Conservation (phyloP, 2,113 vertebrate species). For the Alexandromys fortis region DNA sequence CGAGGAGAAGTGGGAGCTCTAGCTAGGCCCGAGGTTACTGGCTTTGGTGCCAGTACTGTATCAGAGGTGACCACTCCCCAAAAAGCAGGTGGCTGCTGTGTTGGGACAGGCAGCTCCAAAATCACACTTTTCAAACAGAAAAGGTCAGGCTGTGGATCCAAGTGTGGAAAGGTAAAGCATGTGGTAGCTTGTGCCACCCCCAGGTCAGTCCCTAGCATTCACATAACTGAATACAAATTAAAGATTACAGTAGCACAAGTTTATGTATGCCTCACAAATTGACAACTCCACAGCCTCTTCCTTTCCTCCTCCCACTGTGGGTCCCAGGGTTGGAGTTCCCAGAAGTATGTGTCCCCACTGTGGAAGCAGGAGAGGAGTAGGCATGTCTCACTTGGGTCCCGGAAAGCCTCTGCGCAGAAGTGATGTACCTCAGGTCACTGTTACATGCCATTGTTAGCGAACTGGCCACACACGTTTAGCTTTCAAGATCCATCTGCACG, state of each 20-base stretch:
- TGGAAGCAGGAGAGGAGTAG: neutral
- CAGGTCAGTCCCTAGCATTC: neutral
- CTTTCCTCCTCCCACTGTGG: neutral
- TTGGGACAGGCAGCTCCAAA: neutral
- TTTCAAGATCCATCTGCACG: neutral
- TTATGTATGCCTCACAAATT: neutral
- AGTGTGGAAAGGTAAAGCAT: neutral
- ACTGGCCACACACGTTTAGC: neutral
- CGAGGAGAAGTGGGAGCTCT: neutral
- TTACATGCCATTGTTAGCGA: neutral
- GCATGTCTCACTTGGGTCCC: neutral
- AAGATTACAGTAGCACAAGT: neutral
- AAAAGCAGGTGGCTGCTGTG: neutral
- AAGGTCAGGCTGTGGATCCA: no score
- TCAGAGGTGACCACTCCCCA: neutral
- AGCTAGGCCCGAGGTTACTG: neutral
- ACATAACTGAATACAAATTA: neutral
- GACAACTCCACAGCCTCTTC: rapidly evolving
- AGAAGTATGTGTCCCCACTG: neutral
- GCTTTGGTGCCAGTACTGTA: neutral
- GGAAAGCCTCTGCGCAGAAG: neutral
- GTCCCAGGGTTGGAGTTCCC: neutral
- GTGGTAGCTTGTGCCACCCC: neutral
- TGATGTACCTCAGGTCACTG: neutral
- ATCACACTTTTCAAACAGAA: conserved; percentile 1